Conservation (phyloP, 1,140 invertebrate genomes). For the Protaetia brevitarsis region DNA sequence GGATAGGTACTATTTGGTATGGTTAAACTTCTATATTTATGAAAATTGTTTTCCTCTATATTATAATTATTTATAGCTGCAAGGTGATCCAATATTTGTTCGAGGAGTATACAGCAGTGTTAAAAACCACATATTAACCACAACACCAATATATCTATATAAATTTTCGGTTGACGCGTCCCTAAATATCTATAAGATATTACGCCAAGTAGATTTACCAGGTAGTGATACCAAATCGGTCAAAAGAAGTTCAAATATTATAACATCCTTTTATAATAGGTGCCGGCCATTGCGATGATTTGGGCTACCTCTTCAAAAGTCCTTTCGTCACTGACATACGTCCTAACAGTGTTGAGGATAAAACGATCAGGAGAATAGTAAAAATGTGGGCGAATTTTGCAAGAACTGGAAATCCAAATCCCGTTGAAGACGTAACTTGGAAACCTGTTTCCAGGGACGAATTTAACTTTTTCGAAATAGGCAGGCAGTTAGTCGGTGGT, state of each 20-base stretch:
- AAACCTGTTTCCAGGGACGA: conserved; percentile 27
- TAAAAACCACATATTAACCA: not conserved
- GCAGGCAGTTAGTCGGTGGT: conserved; percentile 30
- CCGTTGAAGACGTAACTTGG: conserved; percentile 28
- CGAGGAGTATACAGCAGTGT: not conserved
- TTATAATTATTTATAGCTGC: not conserved
- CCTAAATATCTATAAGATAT: not conserved
- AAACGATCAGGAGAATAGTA: not conserved
- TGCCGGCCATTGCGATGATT: not conserved
- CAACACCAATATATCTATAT: not conserved
- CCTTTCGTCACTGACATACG: not conserved
- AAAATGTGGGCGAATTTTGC: not conserved
- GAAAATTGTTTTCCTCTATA: not conserved
- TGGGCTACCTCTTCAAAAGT: not conserved
- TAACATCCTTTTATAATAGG: not conserved
- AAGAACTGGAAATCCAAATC: not conserved
- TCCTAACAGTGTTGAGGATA: not conserved
- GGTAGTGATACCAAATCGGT: not conserved
- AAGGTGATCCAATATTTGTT: not conserved
- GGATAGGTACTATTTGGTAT: conserved; percentile 25
- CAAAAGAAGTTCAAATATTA: not conserved
- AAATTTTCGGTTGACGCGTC: not conserved
- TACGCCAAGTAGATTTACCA: not conserved
- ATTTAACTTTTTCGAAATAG: conserved; percentile 38
- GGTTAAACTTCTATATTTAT: not conserved